Evolutionary conservation across 2,797 vertebrate genomes (phyloP), one percentile per base, ranked within the genome.

Genomic region (Coccyzus lansbergi): DNA sequence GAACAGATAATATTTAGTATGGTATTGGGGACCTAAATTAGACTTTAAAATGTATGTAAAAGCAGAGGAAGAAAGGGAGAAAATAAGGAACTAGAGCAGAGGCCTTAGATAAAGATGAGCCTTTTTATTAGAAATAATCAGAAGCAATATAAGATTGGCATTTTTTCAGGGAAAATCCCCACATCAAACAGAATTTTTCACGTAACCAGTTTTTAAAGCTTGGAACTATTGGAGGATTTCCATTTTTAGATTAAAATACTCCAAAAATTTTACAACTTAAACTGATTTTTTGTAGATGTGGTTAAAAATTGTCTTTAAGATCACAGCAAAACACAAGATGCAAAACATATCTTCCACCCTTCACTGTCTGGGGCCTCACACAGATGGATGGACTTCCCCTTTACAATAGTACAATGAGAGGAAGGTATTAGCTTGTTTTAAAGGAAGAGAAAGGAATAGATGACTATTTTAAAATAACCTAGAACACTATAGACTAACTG

Each of bases 91-190:
- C 38, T 56, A 48, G 40, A 53, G 83, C 62, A 81, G 31, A 71
- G 31, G 24, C 70, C 64, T 87, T 64, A 84, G 68, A 95, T 65
- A 93, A 95, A 95, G 83, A 88, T 53, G 36, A 96, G 25, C 6
- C 48, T 93, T 95, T 95, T 96, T 94, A 96, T 92, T 76, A 94
- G 59, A 86, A 92, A 91, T 88, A 88, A 93, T 96, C 92, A 96
- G 94, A 93, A 93, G 76, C 48, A 88, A 77, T 83, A 75, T 95
- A 83, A 90, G 72, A 80, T 59, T 95, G 36, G 0, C 44, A 81
- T 91, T 95, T 92, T 96, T 90, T 88, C 71, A 93, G 69, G 51
- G 86, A 95, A 95, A 94, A 74, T 85, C 53, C 64, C 19, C 29
- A 52, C 75, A 96, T 96, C 93, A 96, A 91, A 94, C 64, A 69